Conservation (phyloP, 2,113 vertebrate genomes). For the Oryzias javanicus region DNA sequence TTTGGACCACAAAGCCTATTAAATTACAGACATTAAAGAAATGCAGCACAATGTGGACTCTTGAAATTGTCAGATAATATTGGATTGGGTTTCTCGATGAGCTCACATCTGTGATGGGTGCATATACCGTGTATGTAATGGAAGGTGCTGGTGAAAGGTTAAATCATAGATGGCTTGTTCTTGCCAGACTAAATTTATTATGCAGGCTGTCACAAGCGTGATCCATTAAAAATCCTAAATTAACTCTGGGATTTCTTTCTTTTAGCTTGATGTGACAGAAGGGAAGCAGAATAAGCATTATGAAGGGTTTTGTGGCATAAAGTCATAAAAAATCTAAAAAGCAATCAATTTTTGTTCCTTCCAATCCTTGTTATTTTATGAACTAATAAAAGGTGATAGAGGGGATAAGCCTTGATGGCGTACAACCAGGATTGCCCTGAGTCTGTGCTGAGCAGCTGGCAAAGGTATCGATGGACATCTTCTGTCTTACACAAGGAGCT, state of each 20-base stretch:
- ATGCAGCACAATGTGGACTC: slow-evolving; percentile 29
- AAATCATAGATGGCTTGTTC: slow-evolving; percentile 59
- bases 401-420: too few relatives aligned
- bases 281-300: slow-evolving; percentile 10
- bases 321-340: background rate
- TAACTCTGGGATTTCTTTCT: slow-evolving; percentile 14
- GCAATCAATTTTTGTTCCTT: background rate
- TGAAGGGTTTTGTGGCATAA: slow-evolving; percentile 5
- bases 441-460: too few relatives aligned
- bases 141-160: slow-evolving; percentile 31
- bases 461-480: too few relatives aligned
- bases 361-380: too few relatives aligned
- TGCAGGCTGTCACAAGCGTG: slow-evolving; percentile 46
- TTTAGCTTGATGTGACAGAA: slow-evolving; percentile 41
- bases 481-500: too few relatives aligned
- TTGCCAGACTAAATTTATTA: slow-evolving; percentile 36
- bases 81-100: slow-evolving; percentile 43
- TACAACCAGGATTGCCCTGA: too few relatives aligned
- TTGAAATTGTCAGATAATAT: slow-evolving; percentile 20
- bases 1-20: slow-evolving; percentile 62
- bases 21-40: slow-evolving; percentile 64
- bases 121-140: slow-evolving; percentile 28
- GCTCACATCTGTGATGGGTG: slow-evolving; percentile 19
- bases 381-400: too few relatives aligned
- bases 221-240: slow-evolving; percentile 47